Evolutionary conservation across 2,797 vertebrate species (phyloP).

Genomic region (Protosalanx chinensis): DNA sequence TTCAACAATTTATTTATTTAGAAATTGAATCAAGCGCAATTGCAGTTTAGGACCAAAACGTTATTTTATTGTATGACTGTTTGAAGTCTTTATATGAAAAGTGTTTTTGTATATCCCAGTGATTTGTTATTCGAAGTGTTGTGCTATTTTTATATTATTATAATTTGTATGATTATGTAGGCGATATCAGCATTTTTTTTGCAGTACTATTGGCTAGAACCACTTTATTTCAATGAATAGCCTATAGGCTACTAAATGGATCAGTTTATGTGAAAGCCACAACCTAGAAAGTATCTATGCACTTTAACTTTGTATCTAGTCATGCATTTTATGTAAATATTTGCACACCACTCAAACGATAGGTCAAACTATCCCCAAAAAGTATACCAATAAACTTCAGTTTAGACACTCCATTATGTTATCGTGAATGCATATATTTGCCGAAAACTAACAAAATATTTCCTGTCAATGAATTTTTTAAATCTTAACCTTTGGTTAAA

Average conservation of each 20-base stretch:
- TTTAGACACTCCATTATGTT: no score
- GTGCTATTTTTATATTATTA: not conserved
- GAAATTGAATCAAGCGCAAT: conserved; percentile 18
- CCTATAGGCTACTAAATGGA: not conserved
- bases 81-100: not conserved
- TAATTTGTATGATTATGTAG: not conserved
- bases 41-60: conserved; percentile 58
- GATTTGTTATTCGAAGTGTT: not conserved
- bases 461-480: no score
- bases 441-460: no score
- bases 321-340: not conserved
- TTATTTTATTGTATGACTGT: conserved; percentile 8
- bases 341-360: not conserved
- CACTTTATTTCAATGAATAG: no score
- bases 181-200: no score
- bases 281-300: conserved; percentile 1
- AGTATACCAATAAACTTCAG: no score
- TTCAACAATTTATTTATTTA: conserved; percentile 17
- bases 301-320: conserved; percentile 2
- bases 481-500: no score
- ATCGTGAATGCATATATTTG: no score
- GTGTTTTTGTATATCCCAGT: not conserved
- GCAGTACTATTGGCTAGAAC: no score
- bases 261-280: not conserved
- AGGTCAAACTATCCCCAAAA: no score